These are phyloP conservation scores for Solen grandis DNA, from an alignment of 1,140 invertebrate genomes.

Conservation along the genomic window DNA sequence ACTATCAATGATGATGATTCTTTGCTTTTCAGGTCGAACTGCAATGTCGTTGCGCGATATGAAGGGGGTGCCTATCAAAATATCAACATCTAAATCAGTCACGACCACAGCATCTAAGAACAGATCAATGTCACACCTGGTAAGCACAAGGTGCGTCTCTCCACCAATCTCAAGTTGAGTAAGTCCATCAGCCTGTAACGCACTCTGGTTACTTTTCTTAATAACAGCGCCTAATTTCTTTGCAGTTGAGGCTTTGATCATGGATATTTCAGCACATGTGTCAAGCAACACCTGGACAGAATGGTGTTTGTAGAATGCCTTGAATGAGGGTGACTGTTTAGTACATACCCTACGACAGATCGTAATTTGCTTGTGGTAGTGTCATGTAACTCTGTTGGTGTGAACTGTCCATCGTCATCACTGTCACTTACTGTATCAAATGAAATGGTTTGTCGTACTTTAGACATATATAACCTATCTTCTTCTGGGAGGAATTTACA, in stretches of 20 bases:
- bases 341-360: neutral
- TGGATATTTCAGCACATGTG: conserved; percentile 26
- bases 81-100: conserved; percentile 50
- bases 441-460: neutral
- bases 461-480: neutral
- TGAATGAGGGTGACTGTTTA: neutral
- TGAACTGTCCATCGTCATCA: too few relatives aligned
- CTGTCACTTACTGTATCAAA: neutral
- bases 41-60: conserved; percentile 44
- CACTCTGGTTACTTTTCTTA: neutral
- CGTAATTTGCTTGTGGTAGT: neutral
- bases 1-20: conserved; percentile 17
- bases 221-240: neutral
- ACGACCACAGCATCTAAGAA: conserved; percentile 43
- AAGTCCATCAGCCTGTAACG: neutral
- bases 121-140: neutral
- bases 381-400: neutral
- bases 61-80: conserved; percentile 37
- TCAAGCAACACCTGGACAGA: conserved; percentile 19
- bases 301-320: neutral
- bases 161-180: conserved; percentile 1
- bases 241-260: neutral
- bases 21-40: conserved; percentile 36
- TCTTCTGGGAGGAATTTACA: neutral
- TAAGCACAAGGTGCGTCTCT: conserved; percentile 18